Conservation (phyloP, 2,888 invertebrate species). For the Zelleria hepariella region DNA sequence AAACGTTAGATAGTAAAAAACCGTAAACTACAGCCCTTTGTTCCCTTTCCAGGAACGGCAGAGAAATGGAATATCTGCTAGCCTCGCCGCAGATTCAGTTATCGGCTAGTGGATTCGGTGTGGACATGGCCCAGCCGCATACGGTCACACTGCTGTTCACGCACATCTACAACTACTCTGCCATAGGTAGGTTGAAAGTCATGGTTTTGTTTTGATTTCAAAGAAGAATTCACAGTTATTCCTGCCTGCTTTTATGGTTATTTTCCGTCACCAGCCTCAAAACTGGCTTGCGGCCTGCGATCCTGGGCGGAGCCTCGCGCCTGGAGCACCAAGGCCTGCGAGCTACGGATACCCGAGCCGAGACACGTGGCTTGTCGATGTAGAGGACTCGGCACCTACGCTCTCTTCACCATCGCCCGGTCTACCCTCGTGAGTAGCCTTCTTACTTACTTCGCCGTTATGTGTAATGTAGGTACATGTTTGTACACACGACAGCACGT, state of each 20-base stretch:
- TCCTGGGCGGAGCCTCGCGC: constrained; percentile 61
- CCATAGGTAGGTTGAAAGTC: constrained; percentile 45
- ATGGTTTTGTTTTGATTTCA: too few relatives aligned
- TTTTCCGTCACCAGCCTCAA: constrained; percentile 31
- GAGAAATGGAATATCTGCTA: constrained; percentile 77
- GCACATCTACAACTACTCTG: constrained; percentile 52
- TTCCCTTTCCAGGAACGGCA: constrained; percentile 77
- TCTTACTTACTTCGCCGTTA: not conserved
- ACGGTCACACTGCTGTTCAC: constrained; percentile 49
- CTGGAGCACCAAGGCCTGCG: constrained; percentile 55
- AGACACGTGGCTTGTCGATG: constrained; percentile 50
- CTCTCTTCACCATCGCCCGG: constrained; percentile 47
- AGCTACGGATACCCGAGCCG: constrained; percentile 49
- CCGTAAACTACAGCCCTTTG: too few relatives aligned
- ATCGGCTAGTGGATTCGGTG: constrained; percentile 34
- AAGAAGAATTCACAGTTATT: too few relatives aligned
- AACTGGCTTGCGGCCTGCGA: constrained; percentile 52
- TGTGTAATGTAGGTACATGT: too few relatives aligned
- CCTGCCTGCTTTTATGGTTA: too few relatives aligned
- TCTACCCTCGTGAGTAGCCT: constrained; percentile 44
- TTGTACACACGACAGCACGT: too few relatives aligned
- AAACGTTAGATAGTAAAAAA: too few relatives aligned
- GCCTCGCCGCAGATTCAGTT: constrained; percentile 71
- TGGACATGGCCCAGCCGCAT: constrained; percentile 46
- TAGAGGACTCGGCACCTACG: constrained; percentile 49